Conservation (phyloP, 2,888 invertebrate species). For the Hydroisotoma schaefferi region DNA sequence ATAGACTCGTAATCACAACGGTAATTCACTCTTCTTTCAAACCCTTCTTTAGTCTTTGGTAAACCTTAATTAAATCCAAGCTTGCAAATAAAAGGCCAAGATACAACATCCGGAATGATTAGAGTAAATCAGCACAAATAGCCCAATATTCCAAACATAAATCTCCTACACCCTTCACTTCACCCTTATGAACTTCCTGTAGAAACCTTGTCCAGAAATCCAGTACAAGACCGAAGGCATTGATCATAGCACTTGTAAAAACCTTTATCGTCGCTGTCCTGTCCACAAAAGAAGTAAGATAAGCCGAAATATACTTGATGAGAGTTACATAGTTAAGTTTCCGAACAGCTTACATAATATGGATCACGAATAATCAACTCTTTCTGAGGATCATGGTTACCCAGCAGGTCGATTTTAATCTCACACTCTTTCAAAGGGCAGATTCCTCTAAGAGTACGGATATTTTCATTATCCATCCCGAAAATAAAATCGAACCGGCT, state of each 20-base stretch:
- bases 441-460: slow-evolving; percentile 60
- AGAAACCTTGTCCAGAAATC: slow-evolving; percentile 65
- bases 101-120: too few relatives aligned
- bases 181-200: too few relatives aligned
- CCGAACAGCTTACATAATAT: slow-evolving; percentile 69
- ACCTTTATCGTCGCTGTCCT: slow-evolving; percentile 65
- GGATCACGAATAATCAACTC: slow-evolving; percentile 83
- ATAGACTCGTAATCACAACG: too few relatives aligned
- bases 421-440: slow-evolving; percentile 64
- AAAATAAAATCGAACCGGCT: slow-evolving; percentile 80
- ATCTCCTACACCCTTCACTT: too few relatives aligned
- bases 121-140: too few relatives aligned
- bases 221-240: slow-evolving; percentile 64
- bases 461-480: slow-evolving; percentile 91
- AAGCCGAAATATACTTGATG: too few relatives aligned
- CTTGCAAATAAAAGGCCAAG: too few relatives aligned
- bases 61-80: too few relatives aligned
- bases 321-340: background rate
- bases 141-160: too few relatives aligned
- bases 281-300: slow-evolving; percentile 47
- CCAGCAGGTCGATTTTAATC: slow-evolving; percentile 74
- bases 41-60: too few relatives aligned
- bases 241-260: slow-evolving; percentile 75
- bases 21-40: too few relatives aligned
- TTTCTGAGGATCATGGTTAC: slow-evolving; percentile 78